A percentile compares a stretch with the other conserved stretches of the same genome.
These are phyloP conservation scores for Drosophila jambulina DNA, from an alignment of 1,140 invertebrate genomes.

Conservation along the genomic window DNA sequence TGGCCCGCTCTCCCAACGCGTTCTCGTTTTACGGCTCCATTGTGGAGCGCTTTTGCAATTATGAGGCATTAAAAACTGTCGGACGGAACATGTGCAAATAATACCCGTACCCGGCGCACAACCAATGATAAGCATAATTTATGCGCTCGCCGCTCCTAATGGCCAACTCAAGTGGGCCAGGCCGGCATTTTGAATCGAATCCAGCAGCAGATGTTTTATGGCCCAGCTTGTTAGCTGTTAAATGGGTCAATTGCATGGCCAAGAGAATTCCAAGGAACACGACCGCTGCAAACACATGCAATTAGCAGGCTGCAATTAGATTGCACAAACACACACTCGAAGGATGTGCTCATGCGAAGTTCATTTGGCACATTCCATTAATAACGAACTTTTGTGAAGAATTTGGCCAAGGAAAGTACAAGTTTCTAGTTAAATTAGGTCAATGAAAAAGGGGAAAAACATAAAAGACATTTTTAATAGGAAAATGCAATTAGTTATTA, in stretches of 20 bases:
- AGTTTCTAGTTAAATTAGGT: neutral
- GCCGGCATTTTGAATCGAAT: slow-evolving; percentile 34
- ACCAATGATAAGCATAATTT: slow-evolving; percentile 79
- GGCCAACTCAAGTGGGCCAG: slow-evolving; percentile 42
- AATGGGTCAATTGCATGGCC: slow-evolving; percentile 74
- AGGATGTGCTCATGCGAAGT: slow-evolving; percentile 21
- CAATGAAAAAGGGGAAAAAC: neutral
- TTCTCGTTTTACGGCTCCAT: slow-evolving; percentile 61
- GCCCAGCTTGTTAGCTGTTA: slow-evolving; percentile 40
- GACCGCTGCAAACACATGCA: slow-evolving; percentile 36
- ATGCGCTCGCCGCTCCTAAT: slow-evolving; percentile 57
- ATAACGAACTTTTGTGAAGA: slow-evolving; percentile 37
- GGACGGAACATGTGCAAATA: slow-evolving; percentile 72
- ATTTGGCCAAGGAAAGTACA: neutral
- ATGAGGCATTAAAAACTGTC: slow-evolving; percentile 60
- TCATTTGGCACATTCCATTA: slow-evolving; percentile 45
- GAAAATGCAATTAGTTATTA: neutral
- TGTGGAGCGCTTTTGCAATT: slow-evolving; percentile 70
- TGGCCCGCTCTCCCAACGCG: slow-evolving; percentile 30
- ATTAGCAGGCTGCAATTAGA: slow-evolving; percentile 44
- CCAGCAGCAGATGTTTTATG: slow-evolving; percentile 27
- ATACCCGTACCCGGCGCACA: slow-evolving; percentile 13
- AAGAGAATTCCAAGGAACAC: slow-evolving; percentile 35
- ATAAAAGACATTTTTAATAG: neutral
- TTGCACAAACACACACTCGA: slow-evolving; percentile 23